A percentile compares a stretch with the other conserved stretches of the same genome.
Conservation (phyloP, 2,113 vertebrate species). For the Glaucidium brasilianum region DNA sequence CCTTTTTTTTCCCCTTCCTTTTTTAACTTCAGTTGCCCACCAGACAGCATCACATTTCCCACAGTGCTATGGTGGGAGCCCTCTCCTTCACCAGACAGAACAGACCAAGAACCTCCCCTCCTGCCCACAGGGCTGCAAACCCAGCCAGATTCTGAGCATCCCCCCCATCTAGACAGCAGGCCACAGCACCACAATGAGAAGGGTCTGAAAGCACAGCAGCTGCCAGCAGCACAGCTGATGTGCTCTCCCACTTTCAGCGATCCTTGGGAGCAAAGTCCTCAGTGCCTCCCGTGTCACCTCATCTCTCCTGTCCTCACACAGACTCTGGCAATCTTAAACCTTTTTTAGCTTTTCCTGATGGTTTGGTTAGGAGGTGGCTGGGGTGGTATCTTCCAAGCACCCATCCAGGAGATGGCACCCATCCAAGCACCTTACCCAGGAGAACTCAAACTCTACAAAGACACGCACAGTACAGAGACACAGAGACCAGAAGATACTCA, state of each 20-base stretch:
- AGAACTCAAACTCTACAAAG: neutral
- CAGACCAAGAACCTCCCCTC: neutral
- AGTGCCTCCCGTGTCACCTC: neutral
- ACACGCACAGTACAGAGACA: neutral
- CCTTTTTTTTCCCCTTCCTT: rapidly evolving
- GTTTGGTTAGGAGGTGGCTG: neutral
- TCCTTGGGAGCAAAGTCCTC: neutral
- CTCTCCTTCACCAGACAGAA: neutral
- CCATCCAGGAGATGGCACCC: too few species aligned
- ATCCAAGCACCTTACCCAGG: neutral
- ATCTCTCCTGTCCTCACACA: neutral
- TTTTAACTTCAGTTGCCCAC: neutral
- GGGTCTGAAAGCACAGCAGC: rapidly evolving
- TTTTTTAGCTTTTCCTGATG: neutral
- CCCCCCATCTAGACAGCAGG: neutral
- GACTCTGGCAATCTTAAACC: neutral
- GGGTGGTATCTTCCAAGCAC: rapidly evolving
- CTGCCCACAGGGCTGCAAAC: neutral
- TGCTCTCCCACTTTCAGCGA: neutral
- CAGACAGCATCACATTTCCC: neutral
- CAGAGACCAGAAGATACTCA: neutral
- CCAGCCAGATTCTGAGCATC: neutral
- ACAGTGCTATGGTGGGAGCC: neutral
- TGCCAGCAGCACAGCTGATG: neutral
- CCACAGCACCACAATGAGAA: neutral